phyloP scores from a whole-genome alignment of 2,797 vertebrate species.

The Mastacembelus armatus region DNA sequence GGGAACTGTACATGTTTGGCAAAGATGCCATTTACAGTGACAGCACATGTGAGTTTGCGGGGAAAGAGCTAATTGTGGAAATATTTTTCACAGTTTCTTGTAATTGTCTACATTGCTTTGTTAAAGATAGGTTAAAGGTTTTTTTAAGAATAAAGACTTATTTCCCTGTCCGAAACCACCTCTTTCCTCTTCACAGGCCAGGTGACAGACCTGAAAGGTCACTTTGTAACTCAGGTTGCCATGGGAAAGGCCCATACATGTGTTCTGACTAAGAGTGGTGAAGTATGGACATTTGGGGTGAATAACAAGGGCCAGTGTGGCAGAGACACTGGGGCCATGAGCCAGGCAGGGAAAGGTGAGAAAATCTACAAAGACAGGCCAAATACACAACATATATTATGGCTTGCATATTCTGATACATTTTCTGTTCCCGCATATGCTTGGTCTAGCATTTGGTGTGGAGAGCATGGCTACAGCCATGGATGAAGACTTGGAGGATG shows the following conservation, averaged over 20 bases:
- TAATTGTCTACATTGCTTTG: background rate
- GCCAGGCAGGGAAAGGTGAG: conserved; percentile 95
- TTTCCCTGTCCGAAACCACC: background rate
- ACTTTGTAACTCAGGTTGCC: conserved; percentile 97
- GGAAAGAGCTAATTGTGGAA: background rate
- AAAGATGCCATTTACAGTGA: conserved; percentile 99
- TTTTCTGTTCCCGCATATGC: background rate
- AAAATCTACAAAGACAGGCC: background rate
- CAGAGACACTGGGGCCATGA: conserved; percentile 96
- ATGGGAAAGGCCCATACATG: conserved; percentile 99
- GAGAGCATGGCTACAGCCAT: conserved; percentile 99
- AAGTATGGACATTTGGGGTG: conserved; percentile 99
- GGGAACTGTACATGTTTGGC: conserved; percentile 99
- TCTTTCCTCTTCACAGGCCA: conserved; percentile 84
- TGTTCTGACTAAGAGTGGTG: conserved; percentile 95
- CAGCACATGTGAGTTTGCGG: conserved; percentile 91
- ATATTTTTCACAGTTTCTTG: background rate
- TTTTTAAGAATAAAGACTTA: conserved; percentile 6
- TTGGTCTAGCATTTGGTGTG: conserved; percentile 89
- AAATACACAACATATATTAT: background rate
- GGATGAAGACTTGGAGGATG: conserved; percentile 99
- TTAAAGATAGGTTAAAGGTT: background rate
- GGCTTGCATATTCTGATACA: background rate
- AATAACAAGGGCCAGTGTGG: conserved; percentile 99
- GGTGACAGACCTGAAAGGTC: conserved; percentile 97